Evolutionary conservation across 2,797 vertebrate genomes (phyloP), one percentile per base, ranked within the genome.

Genomic region (Microchirus variegatus): DNA sequence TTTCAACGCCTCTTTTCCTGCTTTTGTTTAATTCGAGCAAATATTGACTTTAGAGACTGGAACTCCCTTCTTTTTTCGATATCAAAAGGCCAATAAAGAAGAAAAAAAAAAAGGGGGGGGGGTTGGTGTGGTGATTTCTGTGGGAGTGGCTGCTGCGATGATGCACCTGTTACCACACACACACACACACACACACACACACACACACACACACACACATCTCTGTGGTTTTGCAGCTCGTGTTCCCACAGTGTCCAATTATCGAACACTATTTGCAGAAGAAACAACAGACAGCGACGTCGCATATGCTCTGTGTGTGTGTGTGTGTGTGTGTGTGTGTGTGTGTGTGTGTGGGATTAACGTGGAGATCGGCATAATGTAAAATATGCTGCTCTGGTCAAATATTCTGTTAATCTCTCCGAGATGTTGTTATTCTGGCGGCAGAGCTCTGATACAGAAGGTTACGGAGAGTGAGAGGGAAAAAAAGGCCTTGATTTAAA

Each of bases 11-110:
- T 79, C 63, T 62, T 67, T 59, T 74, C 67, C 80, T 78, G 78
- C 80, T 77, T 80, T 71, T 77, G 76, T 84, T 73, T 83, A 78
- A 82, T 77, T 73, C 73, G 41, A 40, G 84, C 81, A 87, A 89
- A 91, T 90, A 91, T 91, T 90, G 86, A 87, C 87, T 80, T 38
- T 77, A 64, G 44, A 60, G 69, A 70, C 51, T 63, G 73, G 35
- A 11, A 5, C 59, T 60, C 56, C 40, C 38, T 73, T 59, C 46
- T 57, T 60, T 63, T 62, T 43, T 40, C 64, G 53, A 66, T 66
- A 75, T 83, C 67, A 80, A 70, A 67, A 69, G 70, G 53, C 73
- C 61, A 74, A 59, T 69, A 63, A 73, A 71, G 59, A 54, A 56
- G 54, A 59, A 59, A 59, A 74, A n/a, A n/a, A n/a, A n/a, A n/a